These are phyloP conservation scores for Drosophila neotestacea DNA, from an alignment of 2,888 invertebrate genomes.

Conservation along the genomic window DNA sequence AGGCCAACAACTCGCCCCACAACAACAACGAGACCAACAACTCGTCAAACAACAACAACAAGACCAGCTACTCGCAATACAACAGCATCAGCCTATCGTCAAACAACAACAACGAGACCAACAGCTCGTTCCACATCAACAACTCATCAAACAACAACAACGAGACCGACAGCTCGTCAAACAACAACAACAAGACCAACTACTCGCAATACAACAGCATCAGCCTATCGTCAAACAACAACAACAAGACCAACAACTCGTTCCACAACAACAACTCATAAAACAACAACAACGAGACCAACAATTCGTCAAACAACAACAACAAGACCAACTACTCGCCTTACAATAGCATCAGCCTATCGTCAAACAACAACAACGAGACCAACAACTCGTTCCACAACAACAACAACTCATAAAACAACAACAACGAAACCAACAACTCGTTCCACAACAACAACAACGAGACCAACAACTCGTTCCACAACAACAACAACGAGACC, in stretches of 20 bases:
- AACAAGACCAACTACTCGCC: neutral
- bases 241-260: conserved; percentile 1
- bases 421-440: neutral
- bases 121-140: neutral
- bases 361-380: neutral
- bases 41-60: neutral
- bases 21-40: neutral
- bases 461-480: neutral
- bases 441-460: neutral
- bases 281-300: conserved; percentile 9
- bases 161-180: neutral
- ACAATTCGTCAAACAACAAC: conserved; percentile 1
- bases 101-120: conserved; percentile 7
- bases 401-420: neutral
- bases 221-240: conserved; percentile 2
- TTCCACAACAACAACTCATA: neutral
- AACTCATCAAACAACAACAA: conserved; percentile 8
- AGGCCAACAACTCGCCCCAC: neutral
- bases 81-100: neutral
- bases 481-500: conserved; percentile 8
- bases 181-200: neutral
- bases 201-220: neutral
- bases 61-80: neutral
- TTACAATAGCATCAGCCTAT: neutral
- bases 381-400: neutral